Evolutionary conservation across 2,797 vertebrate genomes (phyloP), one percentile per base, ranked within the genome.

Genomic region (Mareca strepera): DNA sequence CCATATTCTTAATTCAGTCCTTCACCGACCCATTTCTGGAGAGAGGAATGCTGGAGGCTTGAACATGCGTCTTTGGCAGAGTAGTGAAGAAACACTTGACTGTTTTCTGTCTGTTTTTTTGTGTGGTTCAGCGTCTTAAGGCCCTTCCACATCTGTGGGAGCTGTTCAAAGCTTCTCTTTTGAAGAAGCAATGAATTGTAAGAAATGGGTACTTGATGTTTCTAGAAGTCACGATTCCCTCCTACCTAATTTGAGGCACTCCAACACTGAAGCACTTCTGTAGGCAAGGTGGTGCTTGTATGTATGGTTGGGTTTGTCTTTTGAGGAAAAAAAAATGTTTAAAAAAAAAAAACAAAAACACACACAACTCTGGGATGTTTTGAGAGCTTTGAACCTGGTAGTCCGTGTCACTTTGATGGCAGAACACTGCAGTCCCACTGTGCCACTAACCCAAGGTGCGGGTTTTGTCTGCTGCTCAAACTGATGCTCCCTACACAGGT

Each of bases 131-230:
- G 55, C 44, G 75, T 82, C 73, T 73, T 62, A 41, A 33, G 64
- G 58, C 43, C 76, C 88, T 82, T 69, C 92, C 14, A 64, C 21
- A 0, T 7, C 48, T 2, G 86, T 46, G 55, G 95, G 81, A 96
- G 86, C 86, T 70, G 83, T 48, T 44, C 70, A 4, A 9, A 90
- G 92, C 93, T 92, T 87, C 78, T 92, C 78, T 94, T 95, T 55
- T 87, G 88, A 76, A 88, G 85, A 69, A 94, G 93, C 95, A 82
- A 5, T 55, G 10, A 50, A 5, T 14, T 6, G n/a, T 28, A 7
- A 56, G 59, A 12, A 39, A 35, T 33, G 67, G 66, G 9, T 37
- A 2, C 70, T 35, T 41, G 55, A 35, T 68, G 41, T 14, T 46
- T 44, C 58, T 59, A 8, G 67, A 46, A 85, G 52, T 59, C 52